phyloP scores from a whole-genome alignment of 2,797 vertebrate genomes.

The Atherinosoma microstoma region DNA sequence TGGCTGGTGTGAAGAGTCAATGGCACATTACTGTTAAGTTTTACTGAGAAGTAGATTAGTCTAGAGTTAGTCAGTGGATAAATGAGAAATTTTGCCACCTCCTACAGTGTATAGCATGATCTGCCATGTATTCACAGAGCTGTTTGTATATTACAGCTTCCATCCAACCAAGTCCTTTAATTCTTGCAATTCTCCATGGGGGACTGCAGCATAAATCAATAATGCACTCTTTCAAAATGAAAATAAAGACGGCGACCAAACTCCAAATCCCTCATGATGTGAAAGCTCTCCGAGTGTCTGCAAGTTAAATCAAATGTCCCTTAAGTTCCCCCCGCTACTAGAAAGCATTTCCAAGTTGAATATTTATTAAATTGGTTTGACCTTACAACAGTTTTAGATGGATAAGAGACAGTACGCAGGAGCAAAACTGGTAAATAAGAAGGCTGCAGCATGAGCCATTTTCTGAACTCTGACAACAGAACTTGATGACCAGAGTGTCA shows the following conservation, averaged over 20 bases:
- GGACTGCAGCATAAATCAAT: conserved; percentile 72
- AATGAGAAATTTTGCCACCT: conserved; percentile 17
- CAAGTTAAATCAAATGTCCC: conserved; percentile 68
- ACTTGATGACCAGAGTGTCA: conserved; percentile 69
- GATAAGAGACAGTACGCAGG: conserved; percentile 49
- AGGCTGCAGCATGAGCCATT: conserved; percentile 49
- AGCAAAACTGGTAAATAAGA: conserved; percentile 58
- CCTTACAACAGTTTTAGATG: conserved; percentile 61
- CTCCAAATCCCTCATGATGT: conserved; percentile 55
- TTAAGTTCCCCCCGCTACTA: conserved; percentile 53
- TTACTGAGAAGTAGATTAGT: conserved; percentile 17
- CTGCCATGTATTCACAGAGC: conserved; percentile 38
- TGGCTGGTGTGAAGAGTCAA: conserved; percentile 42
- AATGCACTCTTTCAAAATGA: conserved; percentile 68
- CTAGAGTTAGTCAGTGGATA: conserved; percentile 19
- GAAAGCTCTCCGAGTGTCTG: conserved; percentile 59
- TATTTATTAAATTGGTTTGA: conserved; percentile 69
- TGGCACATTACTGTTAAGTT: conserved; percentile 22
- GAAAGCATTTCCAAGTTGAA: conserved; percentile 67
- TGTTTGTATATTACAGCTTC: conserved; percentile 50
- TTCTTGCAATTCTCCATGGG: conserved; percentile 50
- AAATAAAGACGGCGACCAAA: conserved; percentile 67
- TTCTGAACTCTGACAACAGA: conserved; percentile 68
- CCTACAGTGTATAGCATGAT: conserved; percentile 12
- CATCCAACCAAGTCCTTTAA: conserved; percentile 47